Percentiles rank a stretch among this genome's conserved stretches.
These are phyloP conservation scores for Caenorhabditis doughertyi DNA, from an alignment of 2,888 invertebrate genomes.

Conservation along the genomic window DNA sequence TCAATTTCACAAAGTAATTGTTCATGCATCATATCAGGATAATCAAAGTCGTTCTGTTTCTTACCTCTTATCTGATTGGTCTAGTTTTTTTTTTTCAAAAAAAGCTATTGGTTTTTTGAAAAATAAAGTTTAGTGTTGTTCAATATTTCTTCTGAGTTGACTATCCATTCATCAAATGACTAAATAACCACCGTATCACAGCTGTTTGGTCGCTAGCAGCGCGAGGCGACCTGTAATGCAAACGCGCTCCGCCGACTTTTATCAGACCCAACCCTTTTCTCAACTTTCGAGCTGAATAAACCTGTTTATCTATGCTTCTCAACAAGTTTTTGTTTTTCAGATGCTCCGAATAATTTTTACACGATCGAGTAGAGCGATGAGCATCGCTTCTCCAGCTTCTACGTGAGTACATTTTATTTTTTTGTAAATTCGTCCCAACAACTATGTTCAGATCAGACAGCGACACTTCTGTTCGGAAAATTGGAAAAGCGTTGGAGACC, in stretches of 20 bases:
- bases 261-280: neutral
- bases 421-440: no score
- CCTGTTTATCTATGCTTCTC: neutral
- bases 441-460: conserved; percentile 42
- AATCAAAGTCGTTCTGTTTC: no score
- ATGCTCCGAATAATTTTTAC: conserved; percentile 44
- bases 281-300: neutral
- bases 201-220: no score
- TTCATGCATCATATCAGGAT: no score
- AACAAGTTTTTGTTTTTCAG: conserved; percentile 11
- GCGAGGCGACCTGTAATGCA: conserved; percentile 7
- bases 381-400: conserved; percentile 34
- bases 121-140: no score
- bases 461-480: conserved; percentile 63
- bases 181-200: no score
- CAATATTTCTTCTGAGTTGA: no score
- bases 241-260: conserved; percentile 31
- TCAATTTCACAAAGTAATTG: neutral
- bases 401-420: conserved; percentile 28
- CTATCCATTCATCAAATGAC: no score
- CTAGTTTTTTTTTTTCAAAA: no score
- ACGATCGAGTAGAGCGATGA: conserved; percentile 43
- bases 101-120: no score
- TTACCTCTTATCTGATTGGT: no score
- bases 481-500: conserved; percentile 76